A percentile compares a stretch with the other conserved stretches of the same genome.
Evolutionary conservation across 2,888 invertebrate species (phyloP).

Genomic region (Nephrocerus scutellatus): DNA sequence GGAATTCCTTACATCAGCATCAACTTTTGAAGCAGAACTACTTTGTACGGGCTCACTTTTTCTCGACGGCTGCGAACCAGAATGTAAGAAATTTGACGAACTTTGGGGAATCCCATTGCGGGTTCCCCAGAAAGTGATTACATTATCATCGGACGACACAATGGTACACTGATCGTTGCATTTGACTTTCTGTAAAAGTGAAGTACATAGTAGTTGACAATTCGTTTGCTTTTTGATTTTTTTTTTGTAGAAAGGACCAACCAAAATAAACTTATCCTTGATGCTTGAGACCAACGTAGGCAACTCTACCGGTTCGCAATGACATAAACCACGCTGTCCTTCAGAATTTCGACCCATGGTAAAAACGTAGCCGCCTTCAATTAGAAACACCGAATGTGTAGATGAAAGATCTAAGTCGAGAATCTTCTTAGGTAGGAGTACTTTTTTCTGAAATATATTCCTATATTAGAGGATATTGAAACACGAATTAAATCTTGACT

Average conservation of each 20-base stretch:
- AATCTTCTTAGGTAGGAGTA: slow-evolving; percentile 53
- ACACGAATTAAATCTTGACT: slow-evolving; percentile 7
- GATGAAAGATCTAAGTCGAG: slow-evolving; percentile 55
- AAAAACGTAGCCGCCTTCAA: slow-evolving; percentile 57
- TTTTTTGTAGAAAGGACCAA: slow-evolving; percentile 17
- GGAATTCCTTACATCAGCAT: slow-evolving; percentile 1
- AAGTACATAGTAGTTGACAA: neutral
- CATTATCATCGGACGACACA: slow-evolving; percentile 59
- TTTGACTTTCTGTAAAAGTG: slow-evolving; percentile 51
- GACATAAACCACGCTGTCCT: slow-evolving; percentile 55
- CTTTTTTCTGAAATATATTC: slow-evolving; percentile 39
- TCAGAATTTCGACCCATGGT: slow-evolving; percentile 60
- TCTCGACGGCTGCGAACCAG: too few species aligned
- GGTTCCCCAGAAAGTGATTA: slow-evolving; percentile 64
- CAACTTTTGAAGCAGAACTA: neutral
- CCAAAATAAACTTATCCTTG: slow-evolving; percentile 39
- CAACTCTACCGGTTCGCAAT: slow-evolving; percentile 33
- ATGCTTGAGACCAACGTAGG: slow-evolving; percentile 40
- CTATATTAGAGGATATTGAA: neutral
- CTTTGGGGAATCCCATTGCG: slow-evolving; percentile 45
- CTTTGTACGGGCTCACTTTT: too few species aligned
- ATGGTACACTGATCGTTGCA: slow-evolving; percentile 61
- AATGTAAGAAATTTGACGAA: too few species aligned
- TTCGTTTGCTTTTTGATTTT: neutral
- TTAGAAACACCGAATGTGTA: slow-evolving; percentile 56